phyloP scores from a whole-genome alignment of 1,140 invertebrate species.

The Oedothorax gibbosus region DNA sequence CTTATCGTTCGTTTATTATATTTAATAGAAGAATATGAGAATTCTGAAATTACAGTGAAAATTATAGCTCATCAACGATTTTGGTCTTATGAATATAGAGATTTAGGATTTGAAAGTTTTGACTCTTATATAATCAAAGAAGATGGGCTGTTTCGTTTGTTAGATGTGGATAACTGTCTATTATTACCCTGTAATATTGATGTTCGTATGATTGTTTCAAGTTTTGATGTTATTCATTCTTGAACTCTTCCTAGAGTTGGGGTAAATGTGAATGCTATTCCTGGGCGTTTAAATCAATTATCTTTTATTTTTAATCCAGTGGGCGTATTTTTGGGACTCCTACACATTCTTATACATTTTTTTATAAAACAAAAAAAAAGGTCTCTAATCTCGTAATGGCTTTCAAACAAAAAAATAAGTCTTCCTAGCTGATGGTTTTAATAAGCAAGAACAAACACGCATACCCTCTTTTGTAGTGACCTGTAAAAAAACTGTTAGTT shows the following conservation, averaged over 20 bases:
- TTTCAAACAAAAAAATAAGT: too few species aligned
- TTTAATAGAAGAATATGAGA: conserved; percentile 2
- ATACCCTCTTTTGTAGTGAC: too few species aligned
- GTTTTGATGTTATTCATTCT: conserved; percentile 78
- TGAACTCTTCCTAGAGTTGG: conserved; percentile 75
- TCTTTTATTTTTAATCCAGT: conserved; percentile 72
- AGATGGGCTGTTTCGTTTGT: too few species aligned
- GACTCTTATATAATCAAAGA: too few species aligned
- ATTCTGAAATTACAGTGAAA: not conserved
- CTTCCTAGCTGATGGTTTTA: too few species aligned
- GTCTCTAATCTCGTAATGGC: too few species aligned
- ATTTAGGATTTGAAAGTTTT: not conserved
- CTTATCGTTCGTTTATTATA: too few species aligned
- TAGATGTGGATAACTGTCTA: conserved; percentile 76
- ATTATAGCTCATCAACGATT: not conserved
- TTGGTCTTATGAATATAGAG: conserved; percentile 12
- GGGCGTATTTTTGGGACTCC: conserved; percentile 76
- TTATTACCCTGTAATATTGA: conserved; percentile 71
- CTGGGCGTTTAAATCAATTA: conserved; percentile 77
- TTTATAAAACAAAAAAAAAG: too few species aligned
- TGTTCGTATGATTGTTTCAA: conserved; percentile 74
- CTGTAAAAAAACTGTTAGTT: too few species aligned
- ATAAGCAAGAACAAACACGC: too few species aligned
- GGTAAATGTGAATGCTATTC: conserved; percentile 76
- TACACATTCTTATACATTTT: too few species aligned